Conservation (phyloP, 2,888 invertebrate genomes). For the Yponomeuta cagnagella region DNA sequence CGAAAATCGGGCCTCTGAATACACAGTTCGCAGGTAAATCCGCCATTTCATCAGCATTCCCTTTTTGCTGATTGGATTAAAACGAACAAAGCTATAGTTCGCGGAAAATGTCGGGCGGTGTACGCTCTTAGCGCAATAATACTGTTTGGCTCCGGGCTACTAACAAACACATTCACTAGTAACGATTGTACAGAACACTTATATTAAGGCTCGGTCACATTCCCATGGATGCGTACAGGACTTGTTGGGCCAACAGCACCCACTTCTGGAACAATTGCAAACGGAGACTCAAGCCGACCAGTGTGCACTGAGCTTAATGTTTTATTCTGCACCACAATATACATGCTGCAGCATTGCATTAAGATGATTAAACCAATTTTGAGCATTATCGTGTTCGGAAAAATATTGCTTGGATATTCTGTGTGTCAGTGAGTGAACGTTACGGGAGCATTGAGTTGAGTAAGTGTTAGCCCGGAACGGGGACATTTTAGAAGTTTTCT, state of each 20-base stretch:
- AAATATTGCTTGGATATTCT: too few relatives aligned
- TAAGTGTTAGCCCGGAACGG: too few relatives aligned
- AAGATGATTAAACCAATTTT: slow-evolving; percentile 17
- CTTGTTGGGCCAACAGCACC: neutral
- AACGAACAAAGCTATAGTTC: neutral
- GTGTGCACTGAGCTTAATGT: neutral
- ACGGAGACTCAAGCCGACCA: neutral
- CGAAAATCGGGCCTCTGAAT: too few relatives aligned
- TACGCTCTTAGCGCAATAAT: slow-evolving; percentile 8
- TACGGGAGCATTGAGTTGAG: too few relatives aligned
- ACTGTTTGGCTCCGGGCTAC: slow-evolving; percentile 16
- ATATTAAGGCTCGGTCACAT: slow-evolving; percentile 2
- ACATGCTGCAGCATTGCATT: slow-evolving; percentile 14
- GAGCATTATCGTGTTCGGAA: neutral
- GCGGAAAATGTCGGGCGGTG: neutral
- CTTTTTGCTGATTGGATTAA: slow-evolving; percentile 10
- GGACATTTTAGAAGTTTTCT: too few relatives aligned
- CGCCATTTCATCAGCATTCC: slow-evolving; percentile 7
- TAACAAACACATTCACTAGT: slow-evolving; percentile 17
- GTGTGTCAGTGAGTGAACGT: too few relatives aligned
- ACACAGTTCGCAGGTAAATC: slow-evolving; percentile 2
- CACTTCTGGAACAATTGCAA: neutral
- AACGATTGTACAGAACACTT: neutral
- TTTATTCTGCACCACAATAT: neutral
- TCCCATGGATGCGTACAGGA: neutral